Conservation (phyloP, 2,113 vertebrate genomes). For the Cathartes aura region DNA sequence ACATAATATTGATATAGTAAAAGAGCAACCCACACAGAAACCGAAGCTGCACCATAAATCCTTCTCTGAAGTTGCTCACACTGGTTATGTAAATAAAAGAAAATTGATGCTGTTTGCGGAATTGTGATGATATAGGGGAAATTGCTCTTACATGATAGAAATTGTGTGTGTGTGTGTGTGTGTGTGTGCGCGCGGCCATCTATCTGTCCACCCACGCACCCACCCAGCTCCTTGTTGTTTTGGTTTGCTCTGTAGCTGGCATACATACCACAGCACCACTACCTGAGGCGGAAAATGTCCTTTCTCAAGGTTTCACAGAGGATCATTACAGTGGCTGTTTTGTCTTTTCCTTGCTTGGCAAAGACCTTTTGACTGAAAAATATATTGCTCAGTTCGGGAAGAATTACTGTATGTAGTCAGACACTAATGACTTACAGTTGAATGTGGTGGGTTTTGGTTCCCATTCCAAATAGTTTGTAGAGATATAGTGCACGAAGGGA, state of each 20-base stretch:
- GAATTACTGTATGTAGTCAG: not conserved
- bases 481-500: not conserved
- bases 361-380: conserved; percentile 14
- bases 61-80: conserved; percentile 2
- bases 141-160: not conserved
- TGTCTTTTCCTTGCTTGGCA: not conserved
- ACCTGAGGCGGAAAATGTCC: not conserved
- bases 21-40: conserved; percentile 20
- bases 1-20: conserved; percentile 31
- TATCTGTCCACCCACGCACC: not conserved
- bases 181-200: not conserved
- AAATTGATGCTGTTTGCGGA: conserved; percentile 36
- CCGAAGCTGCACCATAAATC: conserved; percentile 31
- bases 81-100: conserved; percentile 60
- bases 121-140: not conserved
- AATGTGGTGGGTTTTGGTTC: not conserved
- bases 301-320: not conserved
- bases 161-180: rapidly evolving
- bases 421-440: not conserved
- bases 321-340: not conserved
- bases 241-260: not conserved
- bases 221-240: not conserved
- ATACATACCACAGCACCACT: not conserved
- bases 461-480: not conserved
- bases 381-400: not conserved